A percentile compares a stretch with the other conserved stretches of the same genome.
These are phyloP conservation scores for Platynereis dumerilii DNA, from an alignment of 2,888 invertebrate genomes.

Conservation along the genomic window DNA sequence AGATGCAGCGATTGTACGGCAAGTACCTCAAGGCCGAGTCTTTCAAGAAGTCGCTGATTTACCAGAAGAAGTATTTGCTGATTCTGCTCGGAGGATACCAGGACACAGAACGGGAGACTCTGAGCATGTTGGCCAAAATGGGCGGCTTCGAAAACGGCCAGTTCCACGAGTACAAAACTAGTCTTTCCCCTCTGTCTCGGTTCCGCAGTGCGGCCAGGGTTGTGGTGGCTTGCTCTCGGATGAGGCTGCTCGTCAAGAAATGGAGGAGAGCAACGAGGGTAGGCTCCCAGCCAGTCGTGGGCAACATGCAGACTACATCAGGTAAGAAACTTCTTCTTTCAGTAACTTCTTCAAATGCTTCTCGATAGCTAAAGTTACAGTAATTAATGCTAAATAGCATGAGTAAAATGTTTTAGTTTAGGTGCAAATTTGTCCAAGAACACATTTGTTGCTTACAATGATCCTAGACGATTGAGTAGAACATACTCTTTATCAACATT, in stretches of 20 bases:
- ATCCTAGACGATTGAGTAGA: too few species aligned
- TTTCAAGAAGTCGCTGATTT: conserved; percentile 84
- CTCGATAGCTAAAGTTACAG: too few species aligned
- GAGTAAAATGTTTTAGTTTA: neutral
- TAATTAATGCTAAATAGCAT: neutral
- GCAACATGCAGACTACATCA: conserved; percentile 5
- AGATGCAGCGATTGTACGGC: conserved; percentile 59
- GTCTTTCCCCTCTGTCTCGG: conserved; percentile 21
- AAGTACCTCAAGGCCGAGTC: conserved; percentile 82
- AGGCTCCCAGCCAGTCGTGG: conserved; percentile 26
- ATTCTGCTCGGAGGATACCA: conserved; percentile 72
- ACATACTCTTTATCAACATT: too few species aligned
- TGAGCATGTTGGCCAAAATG: conserved; percentile 64
- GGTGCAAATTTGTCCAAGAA: too few species aligned
- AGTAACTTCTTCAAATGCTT: too few species aligned
- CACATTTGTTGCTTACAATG: too few species aligned
- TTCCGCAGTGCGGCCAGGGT: conserved; percentile 35
- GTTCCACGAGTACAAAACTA: neutral
- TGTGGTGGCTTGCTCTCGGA: conserved; percentile 34
- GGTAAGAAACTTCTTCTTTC: neutral
- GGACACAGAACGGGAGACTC: conserved; percentile 65
- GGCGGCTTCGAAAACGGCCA: conserved; percentile 42
- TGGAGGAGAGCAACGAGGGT: conserved; percentile 34
- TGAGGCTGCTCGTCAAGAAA: conserved; percentile 37
- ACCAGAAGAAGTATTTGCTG: conserved; percentile 88